Percentiles rank a stretch among this genome's conserved stretches.
Evolutionary conservation across 1,140 invertebrate genomes (phyloP).

Genomic region (Oryzaephilus surinamensis): DNA sequence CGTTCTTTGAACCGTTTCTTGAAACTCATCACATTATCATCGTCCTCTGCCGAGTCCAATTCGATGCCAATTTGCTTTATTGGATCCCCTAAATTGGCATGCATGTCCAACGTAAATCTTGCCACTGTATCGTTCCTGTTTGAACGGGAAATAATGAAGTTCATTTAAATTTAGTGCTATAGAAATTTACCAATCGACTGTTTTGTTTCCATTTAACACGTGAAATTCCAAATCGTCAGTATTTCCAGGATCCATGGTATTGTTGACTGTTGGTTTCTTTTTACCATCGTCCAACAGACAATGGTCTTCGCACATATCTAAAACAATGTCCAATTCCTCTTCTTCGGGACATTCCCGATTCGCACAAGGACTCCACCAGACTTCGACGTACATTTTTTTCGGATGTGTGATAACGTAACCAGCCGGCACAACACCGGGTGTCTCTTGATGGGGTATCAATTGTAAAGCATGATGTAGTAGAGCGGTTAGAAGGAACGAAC

Average conservation of each 20-base stretch:
- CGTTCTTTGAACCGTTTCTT: constrained; percentile 53
- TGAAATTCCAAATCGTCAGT: constrained; percentile 42
- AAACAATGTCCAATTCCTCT: constrained; percentile 55
- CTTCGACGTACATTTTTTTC: constrained; percentile 53
- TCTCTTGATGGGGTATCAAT: constrained; percentile 62
- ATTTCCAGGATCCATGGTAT: constrained; percentile 32
- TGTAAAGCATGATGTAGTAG: constrained; percentile 61
- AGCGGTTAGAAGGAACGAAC: constrained; percentile 59
- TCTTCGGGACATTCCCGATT: constrained; percentile 62
- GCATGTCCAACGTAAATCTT: constrained; percentile 46
- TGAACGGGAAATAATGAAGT: too few species aligned
- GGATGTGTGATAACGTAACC: constrained; percentile 63
- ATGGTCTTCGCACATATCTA: constrained; percentile 58
- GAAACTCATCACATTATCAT: constrained; percentile 52
- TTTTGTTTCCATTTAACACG: constrained; percentile 35
- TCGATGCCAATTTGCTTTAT: constrained; percentile 60
- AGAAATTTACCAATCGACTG: constrained; percentile 2
- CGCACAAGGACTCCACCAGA: constrained; percentile 69
- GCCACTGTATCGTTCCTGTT: too few species aligned
- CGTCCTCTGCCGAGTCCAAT: constrained; percentile 54
- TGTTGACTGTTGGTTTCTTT: constrained; percentile 3
- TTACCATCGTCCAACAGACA: constrained; percentile 40
- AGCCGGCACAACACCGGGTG: constrained; percentile 54
- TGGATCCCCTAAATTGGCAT: constrained; percentile 56
- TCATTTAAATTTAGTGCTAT: too few species aligned